Conservation (phyloP, 2,113 vertebrate species). For the Heterocephalus glaber region DNA sequence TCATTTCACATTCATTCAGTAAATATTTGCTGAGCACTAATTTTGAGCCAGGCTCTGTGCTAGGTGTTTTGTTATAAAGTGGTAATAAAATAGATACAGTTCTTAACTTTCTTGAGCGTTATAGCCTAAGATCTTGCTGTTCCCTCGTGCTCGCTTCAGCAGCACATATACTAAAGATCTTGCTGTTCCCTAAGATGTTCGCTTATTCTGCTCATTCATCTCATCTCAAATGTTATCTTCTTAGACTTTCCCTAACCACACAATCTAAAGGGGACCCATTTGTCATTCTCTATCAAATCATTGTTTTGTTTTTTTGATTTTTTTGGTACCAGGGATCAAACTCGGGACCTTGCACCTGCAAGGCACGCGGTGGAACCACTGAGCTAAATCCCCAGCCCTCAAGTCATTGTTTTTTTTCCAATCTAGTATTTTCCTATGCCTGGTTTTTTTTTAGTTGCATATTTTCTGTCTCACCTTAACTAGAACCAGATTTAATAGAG, state of each 20-base stretch:
- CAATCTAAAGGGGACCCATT: neutral
- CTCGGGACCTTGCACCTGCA: too few relatives aligned
- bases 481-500: constrained; percentile 52
- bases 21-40: constrained; percentile 25
- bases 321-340: too few relatives aligned
- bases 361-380: too few relatives aligned
- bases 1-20: constrained; percentile 8
- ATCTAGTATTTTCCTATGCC: neutral
- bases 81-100: neutral
- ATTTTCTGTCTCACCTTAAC: neutral
- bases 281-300: constrained; percentile 13
- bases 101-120: neutral
- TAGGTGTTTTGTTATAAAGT: neutral
- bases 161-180: too few relatives aligned
- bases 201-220: constrained; percentile 1
- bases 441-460: constrained; percentile 4
- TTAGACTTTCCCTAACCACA: constrained; percentile 5
- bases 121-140: neutral
- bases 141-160: too few relatives aligned
- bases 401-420: too few relatives aligned
- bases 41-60: neutral
- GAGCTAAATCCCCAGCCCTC: too few relatives aligned
- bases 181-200: neutral
- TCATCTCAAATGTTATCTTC: neutral
- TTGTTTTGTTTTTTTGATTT: constrained; percentile 53